These are phyloP conservation scores for Tiliqua scincoides DNA, from an alignment of 2,113 vertebrate genomes.

Conservation along the genomic window DNA sequence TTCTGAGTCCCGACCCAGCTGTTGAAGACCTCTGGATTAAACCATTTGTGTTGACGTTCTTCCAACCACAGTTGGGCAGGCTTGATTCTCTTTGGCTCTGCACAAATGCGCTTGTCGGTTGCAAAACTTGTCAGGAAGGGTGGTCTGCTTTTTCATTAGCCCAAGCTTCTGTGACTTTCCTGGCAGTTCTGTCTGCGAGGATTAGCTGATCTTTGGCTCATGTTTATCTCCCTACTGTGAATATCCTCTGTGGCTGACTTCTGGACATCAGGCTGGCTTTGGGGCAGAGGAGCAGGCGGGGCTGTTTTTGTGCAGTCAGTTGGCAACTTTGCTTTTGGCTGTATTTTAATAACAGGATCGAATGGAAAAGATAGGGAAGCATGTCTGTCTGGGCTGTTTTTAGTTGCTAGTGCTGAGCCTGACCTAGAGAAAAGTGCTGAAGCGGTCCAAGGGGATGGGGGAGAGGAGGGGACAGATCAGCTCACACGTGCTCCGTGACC, in stretches of 20 bases:
- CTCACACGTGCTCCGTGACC: background rate
- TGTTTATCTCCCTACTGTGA: background rate
- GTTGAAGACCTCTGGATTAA: too few species aligned
- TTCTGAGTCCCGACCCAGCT: too few species aligned
- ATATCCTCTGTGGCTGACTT: background rate
- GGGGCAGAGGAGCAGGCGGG: background rate
- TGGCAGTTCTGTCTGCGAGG: too few species aligned
- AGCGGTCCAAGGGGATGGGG: background rate
- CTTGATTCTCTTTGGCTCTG: constrained; percentile 35
- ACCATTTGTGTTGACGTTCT: too few species aligned
- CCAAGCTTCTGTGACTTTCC: background rate
- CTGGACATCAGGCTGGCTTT: background rate
- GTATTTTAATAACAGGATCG: constrained; percentile 23
- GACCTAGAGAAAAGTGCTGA: background rate
- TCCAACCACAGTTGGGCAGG: background rate
- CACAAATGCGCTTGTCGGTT: constrained; percentile 32
- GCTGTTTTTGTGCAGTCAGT: background rate
- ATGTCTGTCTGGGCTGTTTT: background rate
- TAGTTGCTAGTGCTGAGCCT: background rate
- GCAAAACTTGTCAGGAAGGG: background rate
- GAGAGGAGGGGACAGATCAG: background rate
- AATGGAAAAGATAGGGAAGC: background rate
- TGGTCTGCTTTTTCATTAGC: too few species aligned
- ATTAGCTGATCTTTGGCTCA: background rate
- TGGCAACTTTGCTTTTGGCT: constrained; percentile 26